These are phyloP conservation scores for Escarpia spicata DNA, from an alignment of 2,888 invertebrate species.

Conservation along the genomic window DNA sequence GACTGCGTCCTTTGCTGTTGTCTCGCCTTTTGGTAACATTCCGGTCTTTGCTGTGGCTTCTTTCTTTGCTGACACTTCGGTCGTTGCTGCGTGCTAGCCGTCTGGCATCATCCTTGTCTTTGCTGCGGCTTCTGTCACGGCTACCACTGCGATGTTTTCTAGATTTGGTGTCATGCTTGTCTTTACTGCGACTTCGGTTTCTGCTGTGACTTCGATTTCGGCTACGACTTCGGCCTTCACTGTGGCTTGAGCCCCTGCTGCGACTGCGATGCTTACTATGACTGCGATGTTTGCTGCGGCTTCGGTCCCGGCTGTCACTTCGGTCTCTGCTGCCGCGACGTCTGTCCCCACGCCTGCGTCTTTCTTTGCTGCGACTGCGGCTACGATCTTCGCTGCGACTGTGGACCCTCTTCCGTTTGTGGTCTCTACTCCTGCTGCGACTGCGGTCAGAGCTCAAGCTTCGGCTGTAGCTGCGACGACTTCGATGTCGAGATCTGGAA, in stretches of 20 bases:
- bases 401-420: background rate
- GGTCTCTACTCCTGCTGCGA: constrained; percentile 1
- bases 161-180: background rate
- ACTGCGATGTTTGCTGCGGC: constrained; percentile 9
- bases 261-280: background rate
- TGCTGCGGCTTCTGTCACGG: constrained; percentile 11
- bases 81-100: background rate
- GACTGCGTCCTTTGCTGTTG: background rate
- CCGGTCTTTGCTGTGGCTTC: background rate
- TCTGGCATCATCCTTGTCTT: background rate
- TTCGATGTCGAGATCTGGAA: background rate
- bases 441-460: background rate
- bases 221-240: background rate
- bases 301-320: constrained; percentile 3
- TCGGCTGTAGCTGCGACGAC: constrained; percentile 17
- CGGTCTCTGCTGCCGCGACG: background rate
- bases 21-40: background rate
- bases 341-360: background rate
- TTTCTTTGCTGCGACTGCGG: constrained; percentile 14
- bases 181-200: background rate
- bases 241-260: background rate
- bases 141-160: constrained; percentile 3
- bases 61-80: background rate
- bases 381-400: background rate
- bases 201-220: background rate